A percentile compares a stretch with the other conserved stretches of the same genome.
Evolutionary conservation across 2,113 vertebrate species (phyloP).

Genomic region (Falcunculus frontatus): DNA sequence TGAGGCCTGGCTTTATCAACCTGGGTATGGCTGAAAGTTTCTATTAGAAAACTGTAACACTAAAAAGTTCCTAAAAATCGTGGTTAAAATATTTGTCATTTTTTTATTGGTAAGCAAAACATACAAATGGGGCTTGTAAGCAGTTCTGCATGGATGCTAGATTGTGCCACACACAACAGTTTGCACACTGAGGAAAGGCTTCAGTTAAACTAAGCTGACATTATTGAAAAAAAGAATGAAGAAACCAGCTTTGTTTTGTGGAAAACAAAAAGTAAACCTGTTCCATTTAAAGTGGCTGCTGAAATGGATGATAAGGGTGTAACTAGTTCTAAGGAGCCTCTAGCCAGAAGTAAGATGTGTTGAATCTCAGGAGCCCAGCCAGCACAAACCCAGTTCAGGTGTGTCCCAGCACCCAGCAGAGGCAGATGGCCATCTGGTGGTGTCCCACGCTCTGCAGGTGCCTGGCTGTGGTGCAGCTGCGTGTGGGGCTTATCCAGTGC

Average conservation of each 20-base stretch:
- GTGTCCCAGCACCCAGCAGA: neutral
- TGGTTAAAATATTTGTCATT: neutral
- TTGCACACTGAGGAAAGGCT: neutral
- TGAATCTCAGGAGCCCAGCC: neutral
- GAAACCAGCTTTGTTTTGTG: neutral
- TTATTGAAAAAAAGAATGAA: fast-evolving
- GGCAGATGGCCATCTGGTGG: neutral
- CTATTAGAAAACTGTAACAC: neutral
- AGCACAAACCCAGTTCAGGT: fast-evolving
- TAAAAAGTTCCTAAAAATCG: neutral
- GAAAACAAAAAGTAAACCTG: neutral
- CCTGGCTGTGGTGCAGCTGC: neutral
- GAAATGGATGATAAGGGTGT: neutral
- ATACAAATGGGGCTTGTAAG: neutral
- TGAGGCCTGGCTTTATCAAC: neutral
- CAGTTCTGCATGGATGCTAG: neutral
- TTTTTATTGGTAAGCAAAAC: neutral
- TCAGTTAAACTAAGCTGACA: neutral
- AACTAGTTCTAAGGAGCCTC: neutral
- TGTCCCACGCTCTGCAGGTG: neutral
- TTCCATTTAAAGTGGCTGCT: neutral
- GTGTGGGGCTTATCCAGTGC: neutral
- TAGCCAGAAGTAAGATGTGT: neutral
- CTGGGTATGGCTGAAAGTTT: neutral
- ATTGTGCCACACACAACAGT: neutral